Evolutionary conservation across 2,113 vertebrate species (phyloP), one percentile per base, ranked within the genome.

Genomic region (Brienomyrus brachyistius): DNA sequence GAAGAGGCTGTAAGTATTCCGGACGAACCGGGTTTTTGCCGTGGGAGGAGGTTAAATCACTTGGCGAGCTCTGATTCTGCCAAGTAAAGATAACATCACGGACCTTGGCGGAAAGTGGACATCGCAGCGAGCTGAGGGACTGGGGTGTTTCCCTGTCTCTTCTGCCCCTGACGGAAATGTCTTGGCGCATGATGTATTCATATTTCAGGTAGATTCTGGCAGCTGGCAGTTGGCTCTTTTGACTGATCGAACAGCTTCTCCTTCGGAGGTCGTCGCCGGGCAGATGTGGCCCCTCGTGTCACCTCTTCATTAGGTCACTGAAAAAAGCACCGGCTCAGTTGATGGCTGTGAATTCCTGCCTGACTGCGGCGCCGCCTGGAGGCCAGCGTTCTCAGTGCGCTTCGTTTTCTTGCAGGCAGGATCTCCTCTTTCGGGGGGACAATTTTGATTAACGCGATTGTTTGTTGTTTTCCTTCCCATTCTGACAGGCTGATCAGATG

Each of bases 1-100:
- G 66, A 99, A 99, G 94, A 95, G 96, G 96, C 94, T 99, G 98
- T 99, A 95, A 99, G 98, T 98, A 94, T 31, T 90, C 35, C 1
- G 43, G 82, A 43, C 21, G 2, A 11, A 47, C 6, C 3, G 21
- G 31, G 4, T 84, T 56, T 77, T 15, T 19, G 45, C 82, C 2
- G 35, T 80, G 74, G 74, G 74, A 35, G 40, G 31, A 17, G 47
- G 47, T n/a, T 86, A 52, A 86, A 86, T 52, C 84, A 11, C 84
- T 7, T 7, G 47, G n/a, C 23, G 15, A 77, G 31, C 70, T 40
- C 31, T 35, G 10, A 17, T 40, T 77, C 70, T 40, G 80, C 77
- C 35, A 45, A 51, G 48, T 27, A n/a, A 86, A 50, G 47, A 86
- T 86, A 51, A 86, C 6, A 86, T 86, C 83, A 50, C 3, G 48